Evolutionary conservation across 2,888 invertebrate species (phyloP).

Genomic region (Melanotus villosus): DNA sequence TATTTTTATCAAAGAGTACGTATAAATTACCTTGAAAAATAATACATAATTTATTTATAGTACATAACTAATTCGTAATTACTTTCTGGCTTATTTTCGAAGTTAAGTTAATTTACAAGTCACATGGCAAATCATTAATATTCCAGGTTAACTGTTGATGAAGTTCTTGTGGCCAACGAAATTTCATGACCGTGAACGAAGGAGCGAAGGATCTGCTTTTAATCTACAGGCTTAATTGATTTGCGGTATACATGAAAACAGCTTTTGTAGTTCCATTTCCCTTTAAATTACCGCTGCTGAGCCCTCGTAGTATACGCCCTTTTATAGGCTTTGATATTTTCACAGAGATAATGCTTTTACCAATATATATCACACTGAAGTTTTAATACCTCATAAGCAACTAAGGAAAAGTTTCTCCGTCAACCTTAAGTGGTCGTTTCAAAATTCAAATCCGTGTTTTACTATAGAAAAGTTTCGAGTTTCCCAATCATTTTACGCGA

Average conservation of each 20-base stretch:
- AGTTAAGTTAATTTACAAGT: too few species aligned
- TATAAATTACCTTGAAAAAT: too few species aligned
- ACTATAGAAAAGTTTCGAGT: slow-evolving; percentile 15
- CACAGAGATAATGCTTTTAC: slow-evolving; percentile 9
- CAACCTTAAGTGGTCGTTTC: slow-evolving; percentile 21
- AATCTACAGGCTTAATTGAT: slow-evolving; percentile 21
- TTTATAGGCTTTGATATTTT: slow-evolving; percentile 16
- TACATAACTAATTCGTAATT: too few species aligned
- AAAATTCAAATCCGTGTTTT: slow-evolving; percentile 20
- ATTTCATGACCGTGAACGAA: not conserved
- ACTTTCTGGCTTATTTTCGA: too few species aligned
- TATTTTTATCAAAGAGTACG: too few species aligned
- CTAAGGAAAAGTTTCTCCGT: slow-evolving; percentile 5
- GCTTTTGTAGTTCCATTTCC: slow-evolving; percentile 20
- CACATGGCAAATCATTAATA: too few species aligned
- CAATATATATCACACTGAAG: slow-evolving; percentile 13
- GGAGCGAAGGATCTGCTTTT: slow-evolving; percentile 10
- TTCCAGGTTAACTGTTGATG: not conserved
- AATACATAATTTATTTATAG: too few species aligned
- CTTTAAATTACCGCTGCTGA: slow-evolving; percentile 7
- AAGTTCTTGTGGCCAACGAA: not conserved
- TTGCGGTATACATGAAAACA: slow-evolving; percentile 17
- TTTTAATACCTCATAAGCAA: slow-evolving; percentile 20
- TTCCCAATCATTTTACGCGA: slow-evolving; percentile 12
- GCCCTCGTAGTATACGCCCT: slow-evolving; percentile 5